These are phyloP conservation scores for Hymenochirus boettgeri DNA, from an alignment of 2,113 vertebrate species.

Conservation along the genomic window DNA sequence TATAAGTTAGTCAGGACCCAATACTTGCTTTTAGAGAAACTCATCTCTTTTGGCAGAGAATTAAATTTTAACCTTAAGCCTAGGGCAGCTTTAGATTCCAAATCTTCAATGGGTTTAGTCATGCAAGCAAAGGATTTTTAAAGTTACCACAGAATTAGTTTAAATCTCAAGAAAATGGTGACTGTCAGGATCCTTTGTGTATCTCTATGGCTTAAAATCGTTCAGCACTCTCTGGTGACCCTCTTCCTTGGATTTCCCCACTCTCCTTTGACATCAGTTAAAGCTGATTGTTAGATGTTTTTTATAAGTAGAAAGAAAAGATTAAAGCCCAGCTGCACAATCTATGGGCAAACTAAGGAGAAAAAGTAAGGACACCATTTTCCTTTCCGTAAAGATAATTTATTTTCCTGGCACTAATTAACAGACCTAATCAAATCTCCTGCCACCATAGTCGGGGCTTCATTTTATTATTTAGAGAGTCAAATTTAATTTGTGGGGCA, in stretches of 20 bases:
- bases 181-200: constrained; percentile 94
- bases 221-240: constrained; percentile 80
- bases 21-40: constrained; percentile 60
- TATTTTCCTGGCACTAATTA: constrained; percentile 78
- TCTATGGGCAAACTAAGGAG: constrained; percentile 70
- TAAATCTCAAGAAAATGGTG: constrained; percentile 86
- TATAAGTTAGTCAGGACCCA: constrained; percentile 32
- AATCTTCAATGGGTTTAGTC: constrained; percentile 89
- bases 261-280: constrained; percentile 84
- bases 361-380: constrained; percentile 76
- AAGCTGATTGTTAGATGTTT: constrained; percentile 93
- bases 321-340: constrained; percentile 83
- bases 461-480: too few species aligned
- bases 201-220: constrained; percentile 90
- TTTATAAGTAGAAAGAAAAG: constrained; percentile 78
- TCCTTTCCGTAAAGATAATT: constrained; percentile 76
- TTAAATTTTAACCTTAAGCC: constrained; percentile 74
- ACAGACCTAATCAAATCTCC: constrained; percentile 72
- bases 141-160: constrained; percentile 87
- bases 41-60: constrained; percentile 68
- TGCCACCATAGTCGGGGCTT: too few species aligned
- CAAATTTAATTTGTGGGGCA: too few species aligned
- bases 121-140: constrained; percentile 88
- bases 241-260: constrained; percentile 69
- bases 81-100: constrained; percentile 77